phyloP scores from a whole-genome alignment of 2,888 invertebrate species.

The Electrophaes corylata region DNA sequence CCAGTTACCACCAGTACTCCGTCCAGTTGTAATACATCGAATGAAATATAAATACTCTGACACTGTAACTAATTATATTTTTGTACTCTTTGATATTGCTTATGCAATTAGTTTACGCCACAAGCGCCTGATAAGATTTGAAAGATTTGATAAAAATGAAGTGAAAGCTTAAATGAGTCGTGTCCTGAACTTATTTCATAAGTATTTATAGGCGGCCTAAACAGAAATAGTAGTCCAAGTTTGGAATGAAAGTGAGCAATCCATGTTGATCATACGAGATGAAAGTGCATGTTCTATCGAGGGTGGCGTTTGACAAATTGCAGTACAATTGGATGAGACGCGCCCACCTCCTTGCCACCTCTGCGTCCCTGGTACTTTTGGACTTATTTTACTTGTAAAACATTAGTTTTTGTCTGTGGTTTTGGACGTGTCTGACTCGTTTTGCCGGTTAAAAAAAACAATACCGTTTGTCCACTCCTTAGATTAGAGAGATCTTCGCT shows the following conservation, averaged over 20 bases:
- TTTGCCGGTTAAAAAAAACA: too few relatives aligned
- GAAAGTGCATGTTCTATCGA: conserved; percentile 25
- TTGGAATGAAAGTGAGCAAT: conserved; percentile 12
- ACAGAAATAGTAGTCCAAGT: conserved; percentile 15
- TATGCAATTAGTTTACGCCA: too few relatives aligned
- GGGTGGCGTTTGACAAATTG: conserved; percentile 65
- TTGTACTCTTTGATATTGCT: too few relatives aligned
- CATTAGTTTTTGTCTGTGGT: background rate
- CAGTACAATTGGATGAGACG: conserved; percentile 60
- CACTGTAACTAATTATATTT: too few relatives aligned
- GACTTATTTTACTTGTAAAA: conserved; percentile 5
- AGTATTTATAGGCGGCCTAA: background rate
- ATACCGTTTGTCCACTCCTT: too few relatives aligned
- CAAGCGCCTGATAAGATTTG: too few relatives aligned
- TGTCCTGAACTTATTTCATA: background rate
- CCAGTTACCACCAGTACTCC: too few relatives aligned
- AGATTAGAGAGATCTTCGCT: too few relatives aligned
- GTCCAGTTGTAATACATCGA: too few relatives aligned
- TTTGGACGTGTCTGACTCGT: background rate
- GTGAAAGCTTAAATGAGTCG: background rate
- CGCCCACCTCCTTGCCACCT: conserved; percentile 30
- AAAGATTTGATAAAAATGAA: background rate
- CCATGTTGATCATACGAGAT: conserved; percentile 12
- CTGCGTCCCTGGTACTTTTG: conserved; percentile 14
- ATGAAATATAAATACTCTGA: too few relatives aligned